Conservation (phyloP, 1,140 invertebrate species). For the Xylocopa sonorina region DNA sequence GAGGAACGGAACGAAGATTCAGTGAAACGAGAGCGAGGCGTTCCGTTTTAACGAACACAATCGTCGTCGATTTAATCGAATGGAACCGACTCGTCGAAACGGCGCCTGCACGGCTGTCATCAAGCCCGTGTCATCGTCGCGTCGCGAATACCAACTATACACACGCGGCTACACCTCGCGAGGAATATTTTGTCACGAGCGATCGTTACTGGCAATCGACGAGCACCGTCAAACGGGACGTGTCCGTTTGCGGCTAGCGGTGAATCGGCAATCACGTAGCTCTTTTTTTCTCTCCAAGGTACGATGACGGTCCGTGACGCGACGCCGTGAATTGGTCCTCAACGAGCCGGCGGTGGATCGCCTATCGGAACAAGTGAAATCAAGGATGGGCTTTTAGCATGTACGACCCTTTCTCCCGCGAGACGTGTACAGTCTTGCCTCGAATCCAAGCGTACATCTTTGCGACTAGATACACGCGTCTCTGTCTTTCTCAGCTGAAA, state of each 20-base stretch:
- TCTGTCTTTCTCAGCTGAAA: too few species aligned
- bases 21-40: too few species aligned
- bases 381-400: constrained; percentile 12
- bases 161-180: too few species aligned
- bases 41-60: too few species aligned
- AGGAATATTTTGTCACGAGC: constrained; percentile 28
- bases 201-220: constrained; percentile 27
- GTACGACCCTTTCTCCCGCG: neutral
- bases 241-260: constrained; percentile 29
- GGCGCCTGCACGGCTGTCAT: neutral
- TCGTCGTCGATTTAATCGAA: too few species aligned
- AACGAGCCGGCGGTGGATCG: neutral
- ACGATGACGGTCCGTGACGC: constrained; percentile 22
- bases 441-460: too few species aligned
- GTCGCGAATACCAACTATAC: neutral
- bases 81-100: too few species aligned
- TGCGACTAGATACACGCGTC: too few species aligned
- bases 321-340: constrained; percentile 15
- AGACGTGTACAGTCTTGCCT: too few species aligned
- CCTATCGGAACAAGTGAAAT: constrained; percentile 29
- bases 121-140: neutral
- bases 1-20: neutral
- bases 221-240: neutral
- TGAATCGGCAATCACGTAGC: constrained; percentile 46
- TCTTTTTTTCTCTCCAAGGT: neutral